Evolutionary conservation across 64 coral and sea anemone species (phyloP).

Genomic region (Montipora foliosa): DNA sequence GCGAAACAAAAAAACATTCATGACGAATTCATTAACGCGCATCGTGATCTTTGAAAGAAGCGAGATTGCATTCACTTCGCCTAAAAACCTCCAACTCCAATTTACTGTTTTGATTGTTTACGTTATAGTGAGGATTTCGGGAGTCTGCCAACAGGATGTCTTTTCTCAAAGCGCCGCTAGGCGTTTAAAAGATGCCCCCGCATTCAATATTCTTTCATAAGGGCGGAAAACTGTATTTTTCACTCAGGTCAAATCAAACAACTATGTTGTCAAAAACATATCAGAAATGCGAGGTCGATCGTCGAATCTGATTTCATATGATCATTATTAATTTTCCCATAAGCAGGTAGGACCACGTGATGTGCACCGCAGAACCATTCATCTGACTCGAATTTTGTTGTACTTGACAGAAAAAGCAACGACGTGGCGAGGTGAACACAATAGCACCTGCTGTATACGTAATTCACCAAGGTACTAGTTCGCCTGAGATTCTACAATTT

Average conservation of each 20-base stretch:
- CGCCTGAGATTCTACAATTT: conserved; percentile 74
- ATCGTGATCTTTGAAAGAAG: background rate
- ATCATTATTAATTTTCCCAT: conserved; percentile 97
- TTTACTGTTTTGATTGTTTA: conserved; percentile 46
- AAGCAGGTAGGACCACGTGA: conserved; percentile 96
- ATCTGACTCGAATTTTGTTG: conserved; percentile 84
- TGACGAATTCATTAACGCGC: background rate
- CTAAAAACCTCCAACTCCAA: conserved; percentile 8
- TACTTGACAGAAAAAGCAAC: conserved; percentile 92
- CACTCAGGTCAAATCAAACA: conserved; percentile 44
- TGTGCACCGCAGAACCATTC: conserved; percentile 82
- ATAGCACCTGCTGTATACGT: conserved; percentile 98
- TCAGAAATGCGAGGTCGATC: conserved; percentile 55
- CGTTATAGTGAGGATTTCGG: conserved; percentile 12
- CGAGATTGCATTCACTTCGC: background rate
- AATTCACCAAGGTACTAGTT: conserved; percentile 84
- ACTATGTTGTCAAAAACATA: conserved; percentile 42
- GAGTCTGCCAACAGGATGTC: background rate
- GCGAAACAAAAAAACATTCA: conserved; percentile 10
- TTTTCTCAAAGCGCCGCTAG: conserved; percentile 28
- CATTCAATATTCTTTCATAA: conserved; percentile 69
- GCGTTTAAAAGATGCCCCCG: conserved; percentile 20
- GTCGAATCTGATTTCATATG: conserved; percentile 80
- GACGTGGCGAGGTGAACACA: conserved; percentile 97
- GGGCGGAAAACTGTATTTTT: conserved; percentile 55